Evolutionary conservation across 2,113 vertebrate genomes (phyloP), one percentile per base, ranked within the genome.

Genomic region (Silurus meridionalis): DNA sequence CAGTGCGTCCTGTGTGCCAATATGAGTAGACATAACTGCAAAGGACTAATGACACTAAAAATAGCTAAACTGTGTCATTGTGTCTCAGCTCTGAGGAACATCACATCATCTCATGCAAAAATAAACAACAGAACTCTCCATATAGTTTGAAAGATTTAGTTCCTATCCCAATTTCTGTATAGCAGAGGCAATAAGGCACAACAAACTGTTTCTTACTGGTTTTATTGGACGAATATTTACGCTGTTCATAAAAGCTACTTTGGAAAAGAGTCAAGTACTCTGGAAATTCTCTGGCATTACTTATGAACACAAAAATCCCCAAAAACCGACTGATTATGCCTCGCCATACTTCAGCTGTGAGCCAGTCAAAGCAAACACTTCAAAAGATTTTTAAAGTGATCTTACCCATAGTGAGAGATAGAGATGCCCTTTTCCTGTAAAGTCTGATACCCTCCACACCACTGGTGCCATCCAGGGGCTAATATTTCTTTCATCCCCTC

Each of bases 401-500:
- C 94, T 94, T 94, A 95, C 95, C 95, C 94, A 95, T 78, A 95
- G 83, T 74, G 93, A 94, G 57, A 89, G 89, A 89, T 92, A 93
- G 58, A 93, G 88, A 72, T 89, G 84, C 74, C 78, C 90, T 87
- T 83, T 93, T 69, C 82, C 89, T 85, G 83, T 84, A 88, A 89
- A 66, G 23, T 82, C 87, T 85, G 52, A 86, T 74, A 89, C 86
- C 86, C 89, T 90, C 75, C 90, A 91, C 89, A 90, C 89, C 87
- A 85, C 78, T 79, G 90, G 90, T 55, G 92, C 91, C 94, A 95
- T 94, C 60, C 69, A 53, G 74, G 80, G 48, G 53, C 75, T 87
- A 67, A 88, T 77, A 78, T 78, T 75, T 83, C 63, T 89, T 86
- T 75, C 87, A 90, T 91, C 83, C 55, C 88, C 57, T 63, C 23